Percentiles rank a stretch among this genome's conserved stretches.
Evolutionary conservation across 2,113 vertebrate species (phyloP).

Genomic region (Litocranius walleri): DNA sequence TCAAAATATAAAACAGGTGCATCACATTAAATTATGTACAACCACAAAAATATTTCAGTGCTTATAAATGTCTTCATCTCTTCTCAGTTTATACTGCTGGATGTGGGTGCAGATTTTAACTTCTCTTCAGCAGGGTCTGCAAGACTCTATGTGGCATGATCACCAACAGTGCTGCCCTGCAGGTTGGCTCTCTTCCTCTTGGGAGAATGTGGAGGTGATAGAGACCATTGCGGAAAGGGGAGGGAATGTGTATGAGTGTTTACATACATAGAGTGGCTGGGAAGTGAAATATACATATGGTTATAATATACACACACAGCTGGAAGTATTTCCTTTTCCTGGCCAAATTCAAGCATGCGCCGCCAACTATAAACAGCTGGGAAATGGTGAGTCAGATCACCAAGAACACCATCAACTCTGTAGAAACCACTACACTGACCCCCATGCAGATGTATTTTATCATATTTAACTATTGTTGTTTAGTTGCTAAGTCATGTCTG

Average conservation of each 20-base stretch:
- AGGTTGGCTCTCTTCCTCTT: background rate
- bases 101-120: background rate
- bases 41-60: background rate
- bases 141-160: background rate
- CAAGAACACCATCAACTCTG: background rate
- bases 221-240: background rate
- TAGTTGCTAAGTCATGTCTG: background rate
- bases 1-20: background rate
- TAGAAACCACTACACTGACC: background rate
- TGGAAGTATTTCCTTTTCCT: background rate
- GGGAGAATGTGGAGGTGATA: background rate
- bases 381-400: background rate
- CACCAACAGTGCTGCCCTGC: background rate
- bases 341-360: background rate
- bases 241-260: background rate
- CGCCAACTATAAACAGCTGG: background rate
- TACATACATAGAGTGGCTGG: background rate
- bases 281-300: background rate
- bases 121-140: background rate
- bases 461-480: background rate
- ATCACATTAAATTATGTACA: background rate
- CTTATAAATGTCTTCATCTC: background rate
- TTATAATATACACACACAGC: background rate
- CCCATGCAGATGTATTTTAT: background rate
- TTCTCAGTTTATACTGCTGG: background rate